phyloP scores from a whole-genome alignment of 2,888 invertebrate genomes.

The Polymixis flavicincta region DNA sequence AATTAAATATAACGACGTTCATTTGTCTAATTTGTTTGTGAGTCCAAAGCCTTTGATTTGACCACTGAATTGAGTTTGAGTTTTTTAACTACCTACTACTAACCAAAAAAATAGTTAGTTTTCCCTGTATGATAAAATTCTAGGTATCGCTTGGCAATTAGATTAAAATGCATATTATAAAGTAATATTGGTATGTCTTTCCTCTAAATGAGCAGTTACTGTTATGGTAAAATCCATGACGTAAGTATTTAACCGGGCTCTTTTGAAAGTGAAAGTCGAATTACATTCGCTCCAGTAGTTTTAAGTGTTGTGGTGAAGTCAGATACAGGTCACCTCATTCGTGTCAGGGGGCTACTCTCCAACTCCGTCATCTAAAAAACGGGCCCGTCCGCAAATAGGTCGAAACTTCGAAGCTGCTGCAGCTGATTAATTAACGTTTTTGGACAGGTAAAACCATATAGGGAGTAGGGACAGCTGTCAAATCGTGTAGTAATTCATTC shows the following conservation, averaged over 20 bases:
- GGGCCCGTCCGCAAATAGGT: no score
- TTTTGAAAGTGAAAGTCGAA: constrained; percentile 35
- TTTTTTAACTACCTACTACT: no score
- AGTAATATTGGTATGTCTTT: not conserved
- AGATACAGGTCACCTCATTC: constrained; percentile 12
- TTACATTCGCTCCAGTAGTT: constrained; percentile 36
- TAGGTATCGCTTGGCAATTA: not conserved
- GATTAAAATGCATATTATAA: not conserved
- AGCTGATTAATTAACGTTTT: no score
- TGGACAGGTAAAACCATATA: no score
- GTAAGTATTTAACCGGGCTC: constrained; percentile 2
- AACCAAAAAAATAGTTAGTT: not conserved
- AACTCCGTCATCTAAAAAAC: no score
- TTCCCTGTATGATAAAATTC: not conserved
- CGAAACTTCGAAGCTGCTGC: no score
- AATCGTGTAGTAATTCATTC: no score
- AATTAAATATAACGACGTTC: constrained; percentile 17
- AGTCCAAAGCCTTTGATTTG: not conserved
- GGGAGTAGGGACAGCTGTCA: no score
- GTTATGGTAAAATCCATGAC: not conserved
- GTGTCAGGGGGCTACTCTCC: not conserved
- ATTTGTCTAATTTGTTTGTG: not conserved
- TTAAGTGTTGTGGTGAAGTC: not conserved
- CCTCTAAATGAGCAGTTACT: not conserved
- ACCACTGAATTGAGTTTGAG: no score